phyloP scores from a whole-genome alignment of 2,797 vertebrate species.

The Bothrops alternatus region DNA sequence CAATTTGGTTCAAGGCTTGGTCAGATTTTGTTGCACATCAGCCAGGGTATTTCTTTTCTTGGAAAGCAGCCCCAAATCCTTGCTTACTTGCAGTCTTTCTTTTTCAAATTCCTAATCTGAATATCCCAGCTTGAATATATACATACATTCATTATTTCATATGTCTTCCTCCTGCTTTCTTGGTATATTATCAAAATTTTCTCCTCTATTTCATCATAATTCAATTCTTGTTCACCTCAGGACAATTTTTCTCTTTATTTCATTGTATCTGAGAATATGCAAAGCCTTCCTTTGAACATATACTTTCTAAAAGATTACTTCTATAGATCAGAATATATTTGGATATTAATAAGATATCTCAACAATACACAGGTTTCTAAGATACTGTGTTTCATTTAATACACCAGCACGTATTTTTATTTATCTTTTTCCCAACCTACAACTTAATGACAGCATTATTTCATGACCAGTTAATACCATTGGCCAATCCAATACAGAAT shows the following conservation, averaged over 20 bases:
- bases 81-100: not conserved
- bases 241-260: not conserved
- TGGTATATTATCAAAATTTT: not conserved
- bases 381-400: not conserved
- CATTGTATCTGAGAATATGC: not conserved
- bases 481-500: too few species aligned
- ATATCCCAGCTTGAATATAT: not conserved
- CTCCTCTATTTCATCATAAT: not conserved
- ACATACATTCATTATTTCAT: not conserved
- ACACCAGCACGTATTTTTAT: not conserved
- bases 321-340: not conserved
- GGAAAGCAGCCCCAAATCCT: not conserved
- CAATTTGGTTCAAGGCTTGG: constrained; percentile 5
- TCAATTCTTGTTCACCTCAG: not conserved
- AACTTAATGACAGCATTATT: not conserved
- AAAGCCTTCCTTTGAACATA: not conserved
- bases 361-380: not conserved
- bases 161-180: not conserved
- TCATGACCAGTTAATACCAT: too few species aligned
- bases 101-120: not conserved
- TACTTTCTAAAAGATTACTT: not conserved
- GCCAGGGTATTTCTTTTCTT: not conserved
- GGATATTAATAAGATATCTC: not conserved
- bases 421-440: not conserved
- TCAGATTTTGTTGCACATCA: not conserved